These are phyloP conservation scores for Hydrocynus forskahlii DNA, from an alignment of 2,797 vertebrate species.

Conservation along the genomic window DNA sequence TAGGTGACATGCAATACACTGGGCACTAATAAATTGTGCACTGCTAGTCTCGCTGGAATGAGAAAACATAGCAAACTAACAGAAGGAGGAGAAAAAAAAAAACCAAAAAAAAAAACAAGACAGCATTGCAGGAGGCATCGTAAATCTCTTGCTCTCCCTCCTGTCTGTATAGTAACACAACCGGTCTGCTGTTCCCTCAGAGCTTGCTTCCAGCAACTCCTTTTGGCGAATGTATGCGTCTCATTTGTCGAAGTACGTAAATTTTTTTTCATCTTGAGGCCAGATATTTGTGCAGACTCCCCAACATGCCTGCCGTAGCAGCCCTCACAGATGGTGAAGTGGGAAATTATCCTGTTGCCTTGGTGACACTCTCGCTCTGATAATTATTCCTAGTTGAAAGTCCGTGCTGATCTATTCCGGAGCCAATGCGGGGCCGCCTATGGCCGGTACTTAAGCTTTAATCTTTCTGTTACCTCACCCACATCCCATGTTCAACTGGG, in stretches of 20 bases:
- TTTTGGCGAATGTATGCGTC: neutral
- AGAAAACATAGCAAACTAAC: neutral
- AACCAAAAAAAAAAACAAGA: neutral
- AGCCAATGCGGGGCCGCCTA: slow-evolving; percentile 5
- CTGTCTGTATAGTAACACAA: slow-evolving; percentile 10
- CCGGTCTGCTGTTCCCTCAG: neutral
- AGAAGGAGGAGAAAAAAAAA: too few species aligned
- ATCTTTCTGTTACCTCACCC: neutral
- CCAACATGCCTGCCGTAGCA: slow-evolving; percentile 44
- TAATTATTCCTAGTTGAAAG: slow-evolving; percentile 62
- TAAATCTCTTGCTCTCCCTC: neutral
- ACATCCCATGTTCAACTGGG: neutral
- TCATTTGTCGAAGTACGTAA: neutral
- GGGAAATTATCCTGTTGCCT: slow-evolving; percentile 66
- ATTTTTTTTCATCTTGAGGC: slow-evolving; percentile 6
- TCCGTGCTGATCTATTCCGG: slow-evolving; percentile 9
- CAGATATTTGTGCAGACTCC: slow-evolving; percentile 20
- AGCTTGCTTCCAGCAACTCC: slow-evolving; percentile 25
- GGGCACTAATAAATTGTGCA: neutral
- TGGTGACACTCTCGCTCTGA: slow-evolving; percentile 65
- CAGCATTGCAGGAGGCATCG: neutral
- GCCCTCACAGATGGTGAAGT: slow-evolving; percentile 58
- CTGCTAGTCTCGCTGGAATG: neutral
- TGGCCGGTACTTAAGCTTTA: slow-evolving; percentile 7
- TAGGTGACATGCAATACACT: too few species aligned